Evolutionary conservation across 1,140 invertebrate genomes (phyloP), one percentile per base, ranked within the genome.

Genomic region (Drosophila repletoides): DNA sequence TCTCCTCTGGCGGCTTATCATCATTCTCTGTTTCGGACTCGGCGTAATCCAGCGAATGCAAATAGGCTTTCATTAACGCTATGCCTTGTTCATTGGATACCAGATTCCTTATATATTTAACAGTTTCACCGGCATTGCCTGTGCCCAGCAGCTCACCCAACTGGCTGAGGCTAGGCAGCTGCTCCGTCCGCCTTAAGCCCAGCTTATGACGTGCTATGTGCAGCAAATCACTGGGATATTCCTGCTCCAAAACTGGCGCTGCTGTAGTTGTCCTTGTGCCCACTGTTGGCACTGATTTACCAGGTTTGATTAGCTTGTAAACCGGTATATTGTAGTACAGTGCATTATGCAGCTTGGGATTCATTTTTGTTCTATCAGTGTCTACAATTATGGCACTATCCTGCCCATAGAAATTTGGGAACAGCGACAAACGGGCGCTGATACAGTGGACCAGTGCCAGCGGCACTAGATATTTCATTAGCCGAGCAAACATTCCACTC

Each of bases 141-240:
- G 88, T 89, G 5, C 88, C 88, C 28, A 89, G 60, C 15, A 89
- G 41, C 17, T 88, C 70, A 4, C 76, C 72, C 1, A 89, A 43
- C 24, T 89, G 70, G 21, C 40, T 72, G 9, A 89, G 31, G 15
- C 52, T 76, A 0, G 88, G 88, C 41, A 89, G 52, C 34, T 87
- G 66, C 29, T 81, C 70, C 2, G 64, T 29, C 1, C 64, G 63
- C 28, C 67, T 89, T 0, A 89, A 21, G 0, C 88, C 88, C 41
- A 89, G 55, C 33, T 88, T 87, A 14, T 60, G 60, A 4, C 59
- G 69, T 2, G 84, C 88, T 3, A 89, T 69, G 3, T 87, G 46
- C 0, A 89, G 36, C 26, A 89, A 53, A 67, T 89, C 88, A 6
- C 45, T 71, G 0, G 88, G 88, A 58, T 88, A 89, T 14, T 84